Evolutionary conservation across 2,797 vertebrate genomes (phyloP).

Genomic region (Galagoides demidoff): DNA sequence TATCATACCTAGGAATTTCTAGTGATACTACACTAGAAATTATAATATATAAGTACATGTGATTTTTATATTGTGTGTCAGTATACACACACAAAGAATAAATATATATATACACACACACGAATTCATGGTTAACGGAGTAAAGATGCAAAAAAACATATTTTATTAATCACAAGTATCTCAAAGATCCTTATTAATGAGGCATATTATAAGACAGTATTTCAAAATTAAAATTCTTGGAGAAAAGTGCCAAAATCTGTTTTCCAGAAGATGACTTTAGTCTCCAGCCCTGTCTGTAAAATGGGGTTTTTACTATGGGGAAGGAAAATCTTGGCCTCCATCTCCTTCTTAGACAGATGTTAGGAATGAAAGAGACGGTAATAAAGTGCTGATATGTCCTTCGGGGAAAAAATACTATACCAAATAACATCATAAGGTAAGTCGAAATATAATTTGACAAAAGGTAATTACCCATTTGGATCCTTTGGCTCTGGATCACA

Average conservation of each 20-base stretch:
- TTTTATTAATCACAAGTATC: conserved; percentile 56
- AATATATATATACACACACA: neutral
- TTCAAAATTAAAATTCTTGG: conserved; percentile 66
- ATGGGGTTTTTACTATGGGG: conserved; percentile 68
- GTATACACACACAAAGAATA: neutral
- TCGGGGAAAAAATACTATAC: conserved; percentile 34
- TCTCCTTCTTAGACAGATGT: conserved; percentile 64
- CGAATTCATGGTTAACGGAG: neutral
- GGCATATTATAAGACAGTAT: conserved; percentile 18
- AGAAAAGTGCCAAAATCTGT: conserved; percentile 47
- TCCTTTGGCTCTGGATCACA: conserved; percentile 73
- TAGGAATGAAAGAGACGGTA: conserved; percentile 74
- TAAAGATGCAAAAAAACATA: conserved; percentile 2
- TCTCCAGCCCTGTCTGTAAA: conserved; percentile 70
- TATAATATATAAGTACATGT: neutral
- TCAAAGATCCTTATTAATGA: conserved; percentile 58
- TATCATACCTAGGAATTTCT: neutral
- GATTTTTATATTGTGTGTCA: neutral
- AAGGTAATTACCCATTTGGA: conserved; percentile 67
- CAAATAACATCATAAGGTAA: conserved; percentile 62
- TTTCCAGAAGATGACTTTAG: conserved; percentile 53
- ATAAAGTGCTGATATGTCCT: conserved; percentile 61
- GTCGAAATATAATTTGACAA: conserved; percentile 65
- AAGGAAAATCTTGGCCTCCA: conserved; percentile 62
- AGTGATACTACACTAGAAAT: neutral